These are phyloP conservation scores for Herpetotheres cachinnans DNA, from an alignment of 2,113 vertebrate genomes.

Conservation along the genomic window DNA sequence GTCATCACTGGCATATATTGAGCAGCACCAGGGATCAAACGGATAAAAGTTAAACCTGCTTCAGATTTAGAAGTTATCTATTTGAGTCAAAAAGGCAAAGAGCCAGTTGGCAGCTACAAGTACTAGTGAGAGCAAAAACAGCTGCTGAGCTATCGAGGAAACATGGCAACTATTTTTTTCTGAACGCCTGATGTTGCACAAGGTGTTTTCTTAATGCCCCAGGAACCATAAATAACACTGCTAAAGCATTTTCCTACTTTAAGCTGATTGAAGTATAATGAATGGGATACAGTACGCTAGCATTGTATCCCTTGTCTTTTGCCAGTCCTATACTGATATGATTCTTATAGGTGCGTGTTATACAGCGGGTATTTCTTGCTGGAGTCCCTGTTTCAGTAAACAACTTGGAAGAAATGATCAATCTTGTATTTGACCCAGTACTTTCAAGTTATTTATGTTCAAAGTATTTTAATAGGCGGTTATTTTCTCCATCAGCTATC, in stretches of 20 bases:
- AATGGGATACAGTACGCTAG: not conserved
- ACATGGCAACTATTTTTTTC: not conserved
- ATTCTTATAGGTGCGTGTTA: slow-evolving; percentile 64
- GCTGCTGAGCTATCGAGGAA: not conserved
- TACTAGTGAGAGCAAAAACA: not conserved
- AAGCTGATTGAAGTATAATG: not conserved
- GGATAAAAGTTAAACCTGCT: slow-evolving; percentile 78
- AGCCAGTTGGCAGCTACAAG: not conserved
- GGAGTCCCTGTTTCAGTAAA: slow-evolving; percentile 76
- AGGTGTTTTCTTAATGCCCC: not conserved
- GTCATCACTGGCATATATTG: slow-evolving; percentile 77
- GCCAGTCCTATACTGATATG: not conserved
- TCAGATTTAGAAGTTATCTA: slow-evolving; percentile 72
- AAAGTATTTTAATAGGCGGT: slow-evolving; percentile 48
- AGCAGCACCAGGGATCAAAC: slow-evolving; percentile 79
- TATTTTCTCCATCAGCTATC: not conserved
- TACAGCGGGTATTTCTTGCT: slow-evolving; percentile 74
- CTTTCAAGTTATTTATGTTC: slow-evolving; percentile 74
- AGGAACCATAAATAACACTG: not conserved
- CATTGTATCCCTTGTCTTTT: not conserved
- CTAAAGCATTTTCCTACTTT: not conserved
- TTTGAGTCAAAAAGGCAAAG: slow-evolving; percentile 77
- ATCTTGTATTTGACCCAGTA: slow-evolving; percentile 76
- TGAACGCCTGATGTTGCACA: not conserved
- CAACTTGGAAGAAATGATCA: slow-evolving; percentile 77